A percentile compares a stretch with the other conserved stretches of the same genome.
Evolutionary conservation across 2,113 vertebrate genomes (phyloP).

Genomic region (Lycocorax pyrrhopterus): DNA sequence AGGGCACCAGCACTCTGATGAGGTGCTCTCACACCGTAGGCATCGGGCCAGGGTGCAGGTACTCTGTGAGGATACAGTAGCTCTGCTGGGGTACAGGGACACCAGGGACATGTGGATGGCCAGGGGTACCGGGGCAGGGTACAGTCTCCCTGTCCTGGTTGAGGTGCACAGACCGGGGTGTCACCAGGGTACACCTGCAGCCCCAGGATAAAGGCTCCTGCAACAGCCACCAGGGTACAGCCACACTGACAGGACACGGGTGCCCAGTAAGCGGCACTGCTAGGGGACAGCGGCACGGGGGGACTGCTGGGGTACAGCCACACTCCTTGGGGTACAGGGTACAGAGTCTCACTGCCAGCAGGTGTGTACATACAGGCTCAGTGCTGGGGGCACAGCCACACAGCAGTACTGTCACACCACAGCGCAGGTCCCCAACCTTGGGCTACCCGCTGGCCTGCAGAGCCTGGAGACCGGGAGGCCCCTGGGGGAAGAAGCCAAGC

Average conservation of each 20-base stretch:
- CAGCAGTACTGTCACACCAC: background rate
- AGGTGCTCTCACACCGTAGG: background rate
- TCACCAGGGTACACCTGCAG: background rate
- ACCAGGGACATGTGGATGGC: background rate
- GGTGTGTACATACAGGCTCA: background rate
- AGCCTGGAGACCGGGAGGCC: background rate
- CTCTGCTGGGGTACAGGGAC: background rate
- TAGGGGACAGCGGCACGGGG: background rate
- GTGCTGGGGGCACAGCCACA: background rate
- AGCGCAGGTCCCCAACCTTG: background rate
- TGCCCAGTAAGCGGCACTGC: background rate
- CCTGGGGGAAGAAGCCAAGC: background rate
- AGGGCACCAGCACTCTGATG: background rate
- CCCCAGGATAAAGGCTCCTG: background rate
- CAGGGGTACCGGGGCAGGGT: background rate
- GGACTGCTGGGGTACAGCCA: background rate
- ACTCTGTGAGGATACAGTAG: background rate
- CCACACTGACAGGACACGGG: background rate
- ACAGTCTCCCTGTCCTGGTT: background rate
- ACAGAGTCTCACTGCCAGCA: background rate
- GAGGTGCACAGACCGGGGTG: accelerated
- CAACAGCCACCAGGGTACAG: background rate
- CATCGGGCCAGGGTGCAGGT: background rate
- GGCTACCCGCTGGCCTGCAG: background rate
- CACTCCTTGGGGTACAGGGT: background rate